These are phyloP conservation scores for Scaptomyza caliginosa DNA, from an alignment of 2,888 invertebrate species.

Conservation along the genomic window DNA sequence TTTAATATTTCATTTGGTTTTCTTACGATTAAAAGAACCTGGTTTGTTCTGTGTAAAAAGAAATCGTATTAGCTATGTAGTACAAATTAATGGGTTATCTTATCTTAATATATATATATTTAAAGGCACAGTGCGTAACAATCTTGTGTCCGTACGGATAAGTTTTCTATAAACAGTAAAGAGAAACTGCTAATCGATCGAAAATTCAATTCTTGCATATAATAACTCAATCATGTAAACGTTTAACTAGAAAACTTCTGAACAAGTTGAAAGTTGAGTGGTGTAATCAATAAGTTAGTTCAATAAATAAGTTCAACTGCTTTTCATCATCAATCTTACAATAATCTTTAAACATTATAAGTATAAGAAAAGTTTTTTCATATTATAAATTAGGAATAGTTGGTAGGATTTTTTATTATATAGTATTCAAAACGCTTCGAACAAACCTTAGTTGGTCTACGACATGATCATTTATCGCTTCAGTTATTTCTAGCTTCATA, in stretches of 20 bases:
- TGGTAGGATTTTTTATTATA: no score
- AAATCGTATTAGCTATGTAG: background rate
- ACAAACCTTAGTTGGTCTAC: slow-evolving; percentile 25
- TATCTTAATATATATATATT: background rate
- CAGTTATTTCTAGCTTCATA: slow-evolving; percentile 4
- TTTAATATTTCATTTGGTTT: background rate
- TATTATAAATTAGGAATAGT: background rate
- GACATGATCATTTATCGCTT: slow-evolving; percentile 12
- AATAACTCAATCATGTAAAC: no score
- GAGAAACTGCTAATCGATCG: background rate
- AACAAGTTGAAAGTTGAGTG: no score
- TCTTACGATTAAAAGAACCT: background rate
- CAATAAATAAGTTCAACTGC: no score
- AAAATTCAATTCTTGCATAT: no score
- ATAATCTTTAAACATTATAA: no score
- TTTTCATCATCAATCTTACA: no score
- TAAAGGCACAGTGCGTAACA: background rate
- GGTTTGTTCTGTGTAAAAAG: background rate
- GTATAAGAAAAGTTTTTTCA: no score
- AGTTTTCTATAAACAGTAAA: background rate
- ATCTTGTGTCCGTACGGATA: background rate
- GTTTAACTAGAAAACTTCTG: no score
- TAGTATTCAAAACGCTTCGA: no score
- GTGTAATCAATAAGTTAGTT: no score
- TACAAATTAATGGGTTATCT: background rate